Conservation (phyloP, 2,113 vertebrate species). For the Ptychochromis oligacanthus region DNA sequence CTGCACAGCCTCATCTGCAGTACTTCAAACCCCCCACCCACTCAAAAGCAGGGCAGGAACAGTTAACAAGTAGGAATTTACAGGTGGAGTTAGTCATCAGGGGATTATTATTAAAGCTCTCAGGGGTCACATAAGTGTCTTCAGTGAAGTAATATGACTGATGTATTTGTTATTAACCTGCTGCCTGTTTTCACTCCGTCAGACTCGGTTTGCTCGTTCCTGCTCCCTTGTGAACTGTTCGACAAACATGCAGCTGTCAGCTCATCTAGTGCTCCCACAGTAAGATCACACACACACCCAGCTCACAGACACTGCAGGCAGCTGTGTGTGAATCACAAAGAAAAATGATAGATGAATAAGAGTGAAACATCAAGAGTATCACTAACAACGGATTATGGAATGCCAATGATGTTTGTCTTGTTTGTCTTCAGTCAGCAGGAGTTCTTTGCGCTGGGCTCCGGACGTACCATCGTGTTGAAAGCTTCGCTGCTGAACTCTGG, state of each 20-base stretch:
- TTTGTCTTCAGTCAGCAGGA: conserved; percentile 77
- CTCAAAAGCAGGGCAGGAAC: conserved; percentile 14
- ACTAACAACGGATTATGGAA: not conserved
- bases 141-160: not conserved
- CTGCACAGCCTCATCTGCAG: conserved; percentile 26
- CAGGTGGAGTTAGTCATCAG: conserved; percentile 25
- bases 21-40: conserved; percentile 31
- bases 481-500: conserved; percentile 85
- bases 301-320: not conserved
- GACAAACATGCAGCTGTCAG: conserved; percentile 89
- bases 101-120: not conserved
- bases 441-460: conserved; percentile 86
- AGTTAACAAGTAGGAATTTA: conserved; percentile 33
- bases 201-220: conserved; percentile 91
- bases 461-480: conserved; percentile 85
- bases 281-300: conserved; percentile 75
- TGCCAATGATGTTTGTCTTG: not conserved
- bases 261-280: conserved; percentile 85
- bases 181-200: conserved; percentile 26
- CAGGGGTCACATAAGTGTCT: conserved; percentile 1
- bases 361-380: not conserved
- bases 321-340: not conserved
- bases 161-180: conserved; percentile 18
- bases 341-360: not conserved
- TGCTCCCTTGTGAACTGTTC: conserved; percentile 90